Evolutionary conservation across 2,113 vertebrate genomes (phyloP).

Genomic region (Actinemys pallida): DNA sequence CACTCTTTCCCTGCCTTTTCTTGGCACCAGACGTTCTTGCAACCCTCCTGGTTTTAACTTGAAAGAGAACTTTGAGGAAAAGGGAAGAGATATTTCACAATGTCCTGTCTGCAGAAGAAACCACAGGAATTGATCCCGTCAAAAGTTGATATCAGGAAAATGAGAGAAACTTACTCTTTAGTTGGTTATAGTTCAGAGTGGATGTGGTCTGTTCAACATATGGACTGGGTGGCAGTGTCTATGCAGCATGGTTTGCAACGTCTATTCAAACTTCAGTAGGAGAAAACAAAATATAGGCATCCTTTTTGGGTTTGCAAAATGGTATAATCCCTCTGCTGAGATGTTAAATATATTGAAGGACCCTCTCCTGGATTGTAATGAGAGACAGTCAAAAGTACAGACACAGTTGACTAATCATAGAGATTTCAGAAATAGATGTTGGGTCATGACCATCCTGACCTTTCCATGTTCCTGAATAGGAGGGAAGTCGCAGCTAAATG

Average conservation of each 20-base stretch:
- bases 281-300: background rate
- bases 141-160: background rate
- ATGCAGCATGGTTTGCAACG: background rate
- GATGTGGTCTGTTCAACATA: background rate
- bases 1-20: constrained; percentile 45
- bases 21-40: constrained; percentile 48
- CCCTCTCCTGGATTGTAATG: constrained; percentile 7
- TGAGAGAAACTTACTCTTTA: constrained; percentile 1
- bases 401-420: background rate
- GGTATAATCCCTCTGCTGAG: background rate
- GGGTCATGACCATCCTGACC: background rate
- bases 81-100: constrained; percentile 50
- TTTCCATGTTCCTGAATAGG: constrained; percentile 10
- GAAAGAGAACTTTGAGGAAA: constrained; percentile 55
- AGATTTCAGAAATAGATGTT: constrained; percentile 14
- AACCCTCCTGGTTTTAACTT: constrained; percentile 60
- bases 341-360: background rate
- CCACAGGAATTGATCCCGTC: background rate
- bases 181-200: background rate
- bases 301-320: background rate
- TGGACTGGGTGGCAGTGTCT: background rate
- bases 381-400: background rate
- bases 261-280: background rate
- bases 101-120: background rate
- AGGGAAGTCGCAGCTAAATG: constrained; percentile 21